Evolutionary conservation across 2,113 vertebrate genomes (phyloP).

Genomic region (Guaruba guarouba): DNA sequence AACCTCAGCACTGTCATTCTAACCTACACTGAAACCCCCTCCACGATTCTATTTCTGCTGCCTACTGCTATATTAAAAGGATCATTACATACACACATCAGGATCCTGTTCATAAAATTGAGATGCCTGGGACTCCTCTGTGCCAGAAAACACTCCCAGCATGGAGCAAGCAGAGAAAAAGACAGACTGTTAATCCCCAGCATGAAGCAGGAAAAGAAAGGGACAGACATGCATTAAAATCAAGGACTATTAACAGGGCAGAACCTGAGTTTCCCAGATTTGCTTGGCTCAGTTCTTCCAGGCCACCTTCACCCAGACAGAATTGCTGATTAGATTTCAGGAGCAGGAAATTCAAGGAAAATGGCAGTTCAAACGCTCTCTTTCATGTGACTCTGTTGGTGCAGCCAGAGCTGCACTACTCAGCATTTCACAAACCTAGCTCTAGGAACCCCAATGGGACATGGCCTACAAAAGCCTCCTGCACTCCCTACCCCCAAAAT

Average conservation of each 20-base stretch:
- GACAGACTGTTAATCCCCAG: neutral
- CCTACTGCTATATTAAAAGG: conserved; percentile 62
- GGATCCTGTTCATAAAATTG: conserved; percentile 62
- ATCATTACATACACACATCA: conserved; percentile 50
- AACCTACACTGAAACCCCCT: neutral
- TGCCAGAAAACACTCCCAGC: conserved; percentile 42
- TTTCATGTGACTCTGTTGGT: neutral
- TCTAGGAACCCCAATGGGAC: neutral
- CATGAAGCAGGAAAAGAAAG: neutral
- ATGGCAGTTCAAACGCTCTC: neutral
- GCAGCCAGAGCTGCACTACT: neutral
- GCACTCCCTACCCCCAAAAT: neutral
- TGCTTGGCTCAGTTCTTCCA: neutral
- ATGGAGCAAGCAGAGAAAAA: neutral
- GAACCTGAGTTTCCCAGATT: neutral
- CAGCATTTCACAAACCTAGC: neutral
- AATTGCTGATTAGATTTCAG: neutral
- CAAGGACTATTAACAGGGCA: neutral
- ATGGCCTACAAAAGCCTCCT: neutral
- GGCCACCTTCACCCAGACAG: neutral
- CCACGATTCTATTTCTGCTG: conserved; percentile 51
- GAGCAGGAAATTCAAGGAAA: neutral
- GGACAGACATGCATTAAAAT: neutral
- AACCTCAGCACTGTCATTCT: neutral
- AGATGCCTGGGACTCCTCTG: conserved; percentile 9